These are phyloP conservation scores for Meiosimyza platycephala DNA, from an alignment of 2,888 invertebrate genomes.

Conservation along the genomic window DNA sequence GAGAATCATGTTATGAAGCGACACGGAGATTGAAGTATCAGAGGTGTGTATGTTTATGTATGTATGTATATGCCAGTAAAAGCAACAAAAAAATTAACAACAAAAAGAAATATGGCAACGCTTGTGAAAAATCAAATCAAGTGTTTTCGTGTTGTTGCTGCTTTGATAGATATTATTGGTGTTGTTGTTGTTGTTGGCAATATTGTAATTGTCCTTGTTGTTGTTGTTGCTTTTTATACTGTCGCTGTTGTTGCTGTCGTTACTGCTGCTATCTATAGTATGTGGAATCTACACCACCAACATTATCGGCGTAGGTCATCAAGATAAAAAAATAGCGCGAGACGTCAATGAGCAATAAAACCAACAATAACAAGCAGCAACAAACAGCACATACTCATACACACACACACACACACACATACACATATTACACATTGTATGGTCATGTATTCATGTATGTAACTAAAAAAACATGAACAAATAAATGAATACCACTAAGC, in stretches of 20 bases:
- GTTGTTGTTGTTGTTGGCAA: neutral
- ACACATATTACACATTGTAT: too few species aligned
- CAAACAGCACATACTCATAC: too few species aligned
- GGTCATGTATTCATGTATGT: too few species aligned
- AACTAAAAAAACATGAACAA: too few species aligned
- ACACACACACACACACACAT: too few species aligned
- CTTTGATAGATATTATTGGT: neutral
- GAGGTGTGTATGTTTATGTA: too few species aligned
- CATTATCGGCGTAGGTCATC: too few species aligned
- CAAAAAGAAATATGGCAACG: neutral
- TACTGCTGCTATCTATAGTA: neutral
- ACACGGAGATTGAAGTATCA: neutral
- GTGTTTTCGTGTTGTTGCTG: neutral
- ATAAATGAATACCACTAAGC: too few species aligned
- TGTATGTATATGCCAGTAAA: neutral
- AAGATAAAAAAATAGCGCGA: too few species aligned
- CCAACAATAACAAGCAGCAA: too few species aligned
- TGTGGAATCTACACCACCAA: neutral
- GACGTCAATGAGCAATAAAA: too few species aligned
- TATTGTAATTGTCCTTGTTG: slow-evolving; percentile 38
- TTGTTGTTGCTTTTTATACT: slow-evolving; percentile 16
- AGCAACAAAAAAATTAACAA: neutral
- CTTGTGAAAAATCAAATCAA: neutral
- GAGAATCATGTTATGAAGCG: neutral
- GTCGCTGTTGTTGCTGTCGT: slow-evolving; percentile 17